Conservation (phyloP, 2,888 invertebrate genomes). For the Drosophila pullipes region DNA sequence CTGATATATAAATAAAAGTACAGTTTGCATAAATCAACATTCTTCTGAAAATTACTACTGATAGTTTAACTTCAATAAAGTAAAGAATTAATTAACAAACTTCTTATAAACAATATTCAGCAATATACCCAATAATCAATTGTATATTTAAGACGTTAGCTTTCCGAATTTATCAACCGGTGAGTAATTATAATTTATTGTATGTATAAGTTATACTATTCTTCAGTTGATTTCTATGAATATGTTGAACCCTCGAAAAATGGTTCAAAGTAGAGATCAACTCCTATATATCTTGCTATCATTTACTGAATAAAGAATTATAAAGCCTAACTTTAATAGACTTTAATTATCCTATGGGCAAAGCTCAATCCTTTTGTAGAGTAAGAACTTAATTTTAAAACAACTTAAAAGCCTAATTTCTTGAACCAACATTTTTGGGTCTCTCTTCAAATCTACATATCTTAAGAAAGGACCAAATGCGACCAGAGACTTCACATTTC, state of each 20-base stretch:
- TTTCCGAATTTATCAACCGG: neutral
- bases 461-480: neutral
- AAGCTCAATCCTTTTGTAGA: neutral
- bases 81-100: neutral
- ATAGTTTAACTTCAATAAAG: neutral
- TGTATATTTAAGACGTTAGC: no score
- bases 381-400: neutral
- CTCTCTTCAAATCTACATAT: no score
- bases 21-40: slow-evolving; percentile 21
- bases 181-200: neutral
- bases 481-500: neutral
- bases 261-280: rapidly evolving
- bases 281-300: rapidly evolving
- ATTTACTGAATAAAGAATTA: neutral
- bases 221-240: neutral
- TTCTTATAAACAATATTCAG: neutral
- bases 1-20: slow-evolving; percentile 7
- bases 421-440: rapidly evolving
- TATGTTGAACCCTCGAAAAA: neutral
- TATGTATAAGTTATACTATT: neutral
- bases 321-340: neutral
- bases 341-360: neutral
- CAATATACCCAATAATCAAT: neutral
- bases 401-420: rapidly evolving
- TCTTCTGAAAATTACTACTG: neutral